Percentiles rank a stretch among this genome's conserved stretches.
Evolutionary conservation across 2,888 invertebrate genomes (phyloP).

Genomic region (Ochlodes sylvanus): DNA sequence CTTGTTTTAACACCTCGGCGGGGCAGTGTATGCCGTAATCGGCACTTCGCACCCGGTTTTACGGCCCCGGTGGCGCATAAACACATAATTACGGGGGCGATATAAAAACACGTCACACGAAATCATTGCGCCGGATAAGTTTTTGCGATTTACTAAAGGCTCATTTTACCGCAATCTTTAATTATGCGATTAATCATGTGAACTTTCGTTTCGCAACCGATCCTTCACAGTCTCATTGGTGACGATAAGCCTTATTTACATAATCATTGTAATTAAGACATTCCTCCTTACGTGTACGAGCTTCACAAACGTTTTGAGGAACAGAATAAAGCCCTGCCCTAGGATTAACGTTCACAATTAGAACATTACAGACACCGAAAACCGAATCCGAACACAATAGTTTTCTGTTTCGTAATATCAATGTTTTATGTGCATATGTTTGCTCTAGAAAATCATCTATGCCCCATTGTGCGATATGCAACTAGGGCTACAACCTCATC

Average conservation of each 20-base stretch:
- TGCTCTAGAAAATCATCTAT: too few relatives aligned
- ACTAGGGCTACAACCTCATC: too few relatives aligned
- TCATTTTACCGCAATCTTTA: slow-evolving; percentile 5
- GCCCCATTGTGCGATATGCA: too few relatives aligned
- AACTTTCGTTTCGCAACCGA: not conserved
- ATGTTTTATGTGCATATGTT: too few relatives aligned
- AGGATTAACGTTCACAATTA: too few relatives aligned
- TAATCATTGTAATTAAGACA: not conserved
- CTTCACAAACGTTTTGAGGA: too few relatives aligned
- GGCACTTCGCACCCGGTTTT: slow-evolving; percentile 43
- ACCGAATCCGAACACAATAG: too few relatives aligned
- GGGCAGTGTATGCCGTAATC: slow-evolving; percentile 42
- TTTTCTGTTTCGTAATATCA: too few relatives aligned
- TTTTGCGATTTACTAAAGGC: slow-evolving; percentile 9
- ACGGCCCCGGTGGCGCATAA: slow-evolving; percentile 45
- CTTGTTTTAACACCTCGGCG: slow-evolving; percentile 44
- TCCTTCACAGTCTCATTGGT: not conserved
- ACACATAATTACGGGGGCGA: slow-evolving; percentile 41
- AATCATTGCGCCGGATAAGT: slow-evolving; percentile 7
- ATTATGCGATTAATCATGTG: slow-evolving; percentile 8
- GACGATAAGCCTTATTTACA: not conserved
- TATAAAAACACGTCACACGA: slow-evolving; percentile 18
- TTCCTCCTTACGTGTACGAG: not conserved
- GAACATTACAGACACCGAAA: too few relatives aligned
- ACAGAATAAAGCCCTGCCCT: too few relatives aligned